Percentiles rank a stretch among this genome's conserved stretches.
These are phyloP conservation scores for Acipenser ruthenus DNA, from an alignment of 2,797 vertebrate species.

Conservation along the genomic window DNA sequence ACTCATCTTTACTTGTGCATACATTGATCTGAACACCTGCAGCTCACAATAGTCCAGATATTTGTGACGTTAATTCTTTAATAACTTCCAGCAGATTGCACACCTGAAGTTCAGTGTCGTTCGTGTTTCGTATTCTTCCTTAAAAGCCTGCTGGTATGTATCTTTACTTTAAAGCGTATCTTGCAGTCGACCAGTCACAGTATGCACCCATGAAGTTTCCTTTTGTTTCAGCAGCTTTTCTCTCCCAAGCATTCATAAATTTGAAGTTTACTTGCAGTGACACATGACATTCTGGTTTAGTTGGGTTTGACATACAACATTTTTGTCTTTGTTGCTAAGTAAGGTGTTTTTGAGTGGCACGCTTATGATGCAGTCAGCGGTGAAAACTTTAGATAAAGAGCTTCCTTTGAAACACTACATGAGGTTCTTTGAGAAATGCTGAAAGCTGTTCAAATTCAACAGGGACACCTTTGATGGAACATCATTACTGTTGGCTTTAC, in stretches of 20 bases:
- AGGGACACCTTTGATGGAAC: too few relatives aligned
- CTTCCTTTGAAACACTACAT: too few relatives aligned
- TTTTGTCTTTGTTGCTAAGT: neutral
- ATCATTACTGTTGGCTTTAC: too few relatives aligned
- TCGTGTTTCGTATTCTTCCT: constrained; percentile 8
- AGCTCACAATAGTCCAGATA: constrained; percentile 19
- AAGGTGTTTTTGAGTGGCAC: too few relatives aligned
- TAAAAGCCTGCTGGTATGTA: neutral
- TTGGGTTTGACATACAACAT: neutral
- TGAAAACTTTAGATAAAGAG: constrained; percentile 9
- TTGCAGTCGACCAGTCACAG: constrained; percentile 23
- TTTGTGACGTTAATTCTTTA: constrained; percentile 23
- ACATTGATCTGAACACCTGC: neutral
- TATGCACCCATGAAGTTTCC: constrained; percentile 20
- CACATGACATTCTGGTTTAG: neutral
- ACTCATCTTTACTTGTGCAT: neutral
- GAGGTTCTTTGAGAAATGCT: too few relatives aligned
- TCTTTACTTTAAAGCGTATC: constrained; percentile 22
- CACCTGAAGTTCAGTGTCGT: constrained; percentile 8
- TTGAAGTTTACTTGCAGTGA: neutral
- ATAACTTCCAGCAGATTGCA: constrained; percentile 11
- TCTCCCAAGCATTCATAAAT: constrained; percentile 21
- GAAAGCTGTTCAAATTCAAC: too few relatives aligned
- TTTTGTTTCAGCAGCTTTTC: constrained; percentile 23
- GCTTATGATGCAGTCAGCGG: neutral